A percentile compares a stretch with the other conserved stretches of the same genome.
phyloP scores from a whole-genome alignment of 1,140 invertebrate genomes.

The Thaumatotibia leucotreta region DNA sequence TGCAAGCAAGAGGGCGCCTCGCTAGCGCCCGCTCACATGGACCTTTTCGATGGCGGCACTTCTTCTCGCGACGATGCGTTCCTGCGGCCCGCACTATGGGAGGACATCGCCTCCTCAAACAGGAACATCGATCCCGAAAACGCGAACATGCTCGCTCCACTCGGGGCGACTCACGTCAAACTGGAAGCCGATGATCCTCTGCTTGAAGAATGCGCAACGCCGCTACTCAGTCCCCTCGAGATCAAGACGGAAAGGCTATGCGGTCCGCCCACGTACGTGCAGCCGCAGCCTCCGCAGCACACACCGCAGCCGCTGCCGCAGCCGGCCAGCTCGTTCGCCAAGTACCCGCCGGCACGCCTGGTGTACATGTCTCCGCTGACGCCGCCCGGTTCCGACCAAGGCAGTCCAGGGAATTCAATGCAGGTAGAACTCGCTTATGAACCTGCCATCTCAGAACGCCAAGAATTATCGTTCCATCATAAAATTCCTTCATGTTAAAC shows the following conservation, averaged over 20 bases:
- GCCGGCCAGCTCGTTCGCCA: conserved; percentile 55
- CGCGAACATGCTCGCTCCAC: conserved; percentile 87
- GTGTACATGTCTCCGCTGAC: conserved; percentile 89
- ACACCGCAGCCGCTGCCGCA: conserved; percentile 40
- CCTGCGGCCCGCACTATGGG: conserved; percentile 89
- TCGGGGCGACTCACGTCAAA: conserved; percentile 81
- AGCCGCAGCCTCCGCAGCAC: conserved; percentile 64
- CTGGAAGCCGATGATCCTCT: conserved; percentile 84
- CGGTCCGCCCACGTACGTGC: conserved; percentile 65
- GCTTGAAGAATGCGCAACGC: conserved; percentile 75
- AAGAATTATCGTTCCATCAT: too few relatives aligned
- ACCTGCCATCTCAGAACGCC: not conserved
- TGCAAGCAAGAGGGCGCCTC: conserved; percentile 71
- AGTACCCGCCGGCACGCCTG: conserved; percentile 71
- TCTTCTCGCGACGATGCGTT: conserved; percentile 87
- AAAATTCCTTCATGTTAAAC: too few relatives aligned
- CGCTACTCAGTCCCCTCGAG: conserved; percentile 83
- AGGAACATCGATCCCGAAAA: conserved; percentile 92
- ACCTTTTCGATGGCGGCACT: conserved; percentile 66
- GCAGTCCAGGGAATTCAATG: conserved; percentile 82
- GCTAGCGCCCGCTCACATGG: conserved; percentile 67
- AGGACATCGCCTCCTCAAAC: conserved; percentile 92
- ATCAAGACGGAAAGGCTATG: conserved; percentile 83
- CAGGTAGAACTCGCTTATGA: conserved; percentile 48
- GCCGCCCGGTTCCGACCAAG: conserved; percentile 89